Base-by-base conservation (phyloP, 2,113 vertebrate species). In the Egretta garzetta region DNA sequence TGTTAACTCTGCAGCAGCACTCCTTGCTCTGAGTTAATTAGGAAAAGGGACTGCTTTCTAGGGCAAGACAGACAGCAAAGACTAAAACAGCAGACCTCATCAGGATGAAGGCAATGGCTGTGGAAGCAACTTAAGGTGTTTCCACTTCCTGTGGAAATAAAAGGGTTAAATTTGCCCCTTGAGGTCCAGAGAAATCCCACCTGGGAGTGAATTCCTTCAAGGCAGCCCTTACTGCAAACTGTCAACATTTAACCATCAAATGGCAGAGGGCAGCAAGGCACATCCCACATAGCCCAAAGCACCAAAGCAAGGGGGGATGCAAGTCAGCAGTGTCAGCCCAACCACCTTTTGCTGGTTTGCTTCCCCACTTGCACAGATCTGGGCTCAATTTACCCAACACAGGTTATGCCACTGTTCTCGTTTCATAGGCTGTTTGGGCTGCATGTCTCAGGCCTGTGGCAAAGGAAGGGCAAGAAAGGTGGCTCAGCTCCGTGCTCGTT, bases 21-120 rank as follows among this genome's bases (percentile, higher is more conserved):
- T 52, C 15, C n/a, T 27, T 1, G 0, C 55, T 58, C 37, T 0
- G 0, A 74, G n/a, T 43, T 74, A 55, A 43, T 73, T 53, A 45
- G 62, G 71, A 74, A 49, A 49, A 56, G 28, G 59, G 33, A 60
- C 19, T 70, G 27, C 14, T 66, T 84, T 80, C 52, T 35, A n/a
- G 21, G 56, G 39, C 50, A 50, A 85, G 73, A 24, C 47, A 47
- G 33, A 24, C 43, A 37, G 13, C 39, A 66, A 37, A 66, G 39
- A 52, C 39, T 50, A 52, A 18, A 86, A 45, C 68, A 72, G 52
- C 52, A 71, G 47, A 55, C n/a, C 56, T 72, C 28, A 62, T 28
- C 28, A 47, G 52, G 9, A 20, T 58, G n/a, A 66, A 10, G 18
- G 49, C 12, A 84, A 64, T 47, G 30, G 16, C 33, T 85, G 35